These are phyloP conservation scores for Apis dorsata DNA, from an alignment of 1,140 invertebrate species.

Conservation along the genomic window DNA sequence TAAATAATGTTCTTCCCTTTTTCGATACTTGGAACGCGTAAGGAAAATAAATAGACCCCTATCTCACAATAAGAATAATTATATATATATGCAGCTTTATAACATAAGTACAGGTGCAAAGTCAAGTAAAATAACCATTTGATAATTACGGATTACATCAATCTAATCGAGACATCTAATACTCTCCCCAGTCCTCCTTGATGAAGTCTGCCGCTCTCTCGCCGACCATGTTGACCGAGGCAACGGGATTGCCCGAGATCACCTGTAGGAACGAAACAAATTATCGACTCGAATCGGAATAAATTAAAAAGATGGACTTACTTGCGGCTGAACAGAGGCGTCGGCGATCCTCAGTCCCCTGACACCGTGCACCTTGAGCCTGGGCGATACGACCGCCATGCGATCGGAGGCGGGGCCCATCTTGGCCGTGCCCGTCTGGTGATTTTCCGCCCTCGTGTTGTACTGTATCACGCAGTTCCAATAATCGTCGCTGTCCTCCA, in stretches of 20 bases:
- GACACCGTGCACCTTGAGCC: constrained; percentile 78
- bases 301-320: constrained; percentile 22
- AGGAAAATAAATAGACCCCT: too few relatives aligned
- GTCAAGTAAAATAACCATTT: too few relatives aligned
- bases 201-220: constrained; percentile 82
- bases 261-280: constrained; percentile 46
- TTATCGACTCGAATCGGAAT: too few relatives aligned
- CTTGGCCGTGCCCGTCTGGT: constrained; percentile 82
- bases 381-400: constrained; percentile 79
- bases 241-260: constrained; percentile 79
- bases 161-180: too few relatives aligned
- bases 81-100: too few relatives aligned
- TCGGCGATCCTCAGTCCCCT: constrained; percentile 79
- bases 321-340: constrained; percentile 75
- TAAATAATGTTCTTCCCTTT: too few relatives aligned
- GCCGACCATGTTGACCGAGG: constrained; percentile 81
- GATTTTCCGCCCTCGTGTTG: constrained; percentile 79
- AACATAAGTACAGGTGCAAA: too few relatives aligned
- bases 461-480: constrained; percentile 81
- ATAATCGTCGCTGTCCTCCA: constrained; percentile 77
- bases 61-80: too few relatives aligned
- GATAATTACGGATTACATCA: too few relatives aligned
- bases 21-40: too few relatives aligned
- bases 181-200: constrained; percentile 70
- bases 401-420: constrained; percentile 80